Evolutionary conservation across 2,113 vertebrate genomes (phyloP).

Genomic region (Triplophysa rosa): DNA sequence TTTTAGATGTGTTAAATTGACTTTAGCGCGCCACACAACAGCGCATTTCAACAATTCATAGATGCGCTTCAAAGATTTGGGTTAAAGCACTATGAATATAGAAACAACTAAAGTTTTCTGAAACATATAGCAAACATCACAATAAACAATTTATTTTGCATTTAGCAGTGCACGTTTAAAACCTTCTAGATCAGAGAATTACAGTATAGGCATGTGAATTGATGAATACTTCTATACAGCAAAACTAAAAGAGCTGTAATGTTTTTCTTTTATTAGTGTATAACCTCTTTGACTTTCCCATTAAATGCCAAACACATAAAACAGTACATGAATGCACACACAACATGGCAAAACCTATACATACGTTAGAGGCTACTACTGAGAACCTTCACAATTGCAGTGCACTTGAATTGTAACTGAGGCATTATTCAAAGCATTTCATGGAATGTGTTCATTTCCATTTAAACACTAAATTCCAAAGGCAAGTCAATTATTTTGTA

Average conservation of each 20-base stretch:
- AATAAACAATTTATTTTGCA: background rate
- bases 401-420: background rate
- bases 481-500: background rate
- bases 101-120: background rate
- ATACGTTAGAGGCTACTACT: background rate
- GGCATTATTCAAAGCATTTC: background rate
- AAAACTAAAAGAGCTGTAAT: background rate
- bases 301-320: background rate
- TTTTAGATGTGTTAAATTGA: too few species aligned
- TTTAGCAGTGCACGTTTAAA: background rate
- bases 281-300: background rate
- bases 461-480: background rate
- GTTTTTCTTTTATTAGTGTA: background rate
- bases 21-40: too few species aligned
- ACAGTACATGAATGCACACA: background rate
- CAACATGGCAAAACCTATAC: background rate
- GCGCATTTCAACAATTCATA: too few species aligned
- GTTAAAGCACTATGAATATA: too few species aligned
- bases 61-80: too few species aligned
- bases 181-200: background rate
- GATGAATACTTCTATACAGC: background rate
- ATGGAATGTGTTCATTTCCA: background rate
- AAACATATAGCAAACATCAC: background rate
- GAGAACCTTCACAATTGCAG: background rate
- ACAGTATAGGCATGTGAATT: background rate